phyloP scores from a whole-genome alignment of 2,888 invertebrate species.

The Epirrhoe tristata region DNA sequence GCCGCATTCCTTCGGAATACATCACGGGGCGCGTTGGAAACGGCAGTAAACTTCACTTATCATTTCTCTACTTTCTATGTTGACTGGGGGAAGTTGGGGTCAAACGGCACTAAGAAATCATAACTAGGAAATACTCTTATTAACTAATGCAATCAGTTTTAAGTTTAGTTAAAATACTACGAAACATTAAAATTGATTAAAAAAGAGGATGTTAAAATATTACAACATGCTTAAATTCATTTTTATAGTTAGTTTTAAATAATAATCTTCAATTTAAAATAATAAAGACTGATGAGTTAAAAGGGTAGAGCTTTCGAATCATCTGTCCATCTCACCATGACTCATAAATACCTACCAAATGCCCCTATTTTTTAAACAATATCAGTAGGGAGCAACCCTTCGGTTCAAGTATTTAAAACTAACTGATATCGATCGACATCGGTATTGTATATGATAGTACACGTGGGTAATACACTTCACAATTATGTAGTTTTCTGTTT shows the following conservation, averaged over 20 bases:
- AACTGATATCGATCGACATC: constrained; percentile 65
- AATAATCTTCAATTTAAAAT: too few relatives aligned
- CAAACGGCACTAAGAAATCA: neutral
- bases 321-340: constrained; percentile 38
- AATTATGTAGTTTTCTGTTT: constrained; percentile 27
- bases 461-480: constrained; percentile 20
- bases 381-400: constrained; percentile 70
- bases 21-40: constrained; percentile 28
- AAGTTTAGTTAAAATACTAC: neutral
- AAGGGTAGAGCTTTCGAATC: constrained; percentile 10
- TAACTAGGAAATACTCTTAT: neutral
- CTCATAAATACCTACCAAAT: constrained; percentile 46
- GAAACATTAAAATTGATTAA: too few relatives aligned
- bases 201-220: too few relatives aligned
- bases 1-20: constrained; percentile 36
- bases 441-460: constrained; percentile 42
- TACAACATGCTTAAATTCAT: too few relatives aligned
- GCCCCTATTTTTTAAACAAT: constrained; percentile 48
- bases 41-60: constrained; percentile 30
- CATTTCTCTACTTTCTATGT: constrained; percentile 24
- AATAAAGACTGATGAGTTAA: neutral
- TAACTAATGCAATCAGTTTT: neutral
- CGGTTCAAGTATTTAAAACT: constrained; percentile 72
- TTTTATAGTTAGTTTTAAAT: too few relatives aligned
- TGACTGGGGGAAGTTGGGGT: constrained; percentile 11